Base-by-base conservation (phyloP, 2,797 vertebrate species). In the Natrix natrix region DNA sequence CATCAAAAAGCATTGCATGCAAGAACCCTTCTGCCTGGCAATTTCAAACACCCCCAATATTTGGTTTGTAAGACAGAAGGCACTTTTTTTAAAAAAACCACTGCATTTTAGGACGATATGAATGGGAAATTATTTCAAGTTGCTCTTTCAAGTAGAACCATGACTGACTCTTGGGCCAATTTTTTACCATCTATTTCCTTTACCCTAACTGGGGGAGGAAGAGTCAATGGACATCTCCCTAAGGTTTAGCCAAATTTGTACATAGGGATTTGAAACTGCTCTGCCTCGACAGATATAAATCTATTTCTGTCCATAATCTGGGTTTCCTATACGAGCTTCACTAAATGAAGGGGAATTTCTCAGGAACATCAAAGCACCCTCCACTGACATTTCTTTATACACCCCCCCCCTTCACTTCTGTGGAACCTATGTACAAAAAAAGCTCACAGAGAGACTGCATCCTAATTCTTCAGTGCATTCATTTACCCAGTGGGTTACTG, bases 21-120 rank as follows among this genome's bases (percentile, higher is more conserved):
- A 97, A 97, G 97, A 96, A 97, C 96, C 97, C 97, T 98, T 97
- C 97, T 98, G 97, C 97, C 97, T 97, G 96, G 95, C 96, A 94
- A 96, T 96, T 96, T 96, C 96, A 97, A 57, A 97, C 95, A 95
- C 95, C 94, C 92, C 94, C 96, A 97, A 61, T 97, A 98, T 98
- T 98, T 98, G 98, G 97, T 98, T 98, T 97, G 28, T 86, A 98
- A 97, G 97, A 98, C 97, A 98, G 98, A 98, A 98, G 98, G 98
- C 98, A 98, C 98, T 98, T 98, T 96, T 26, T 26, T 0, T 0
- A 8, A 61, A 88, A 86, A 54, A 59, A 52, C 97, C 97, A 97
- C 97, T 97, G 96, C 96, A 93, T 90, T 95, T 95, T 94, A 24
- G 63, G 63, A 90, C 1, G 93, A 96, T 83, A 96, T 83, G 93